These are phyloP conservation scores for Portevinia maculata DNA, from an alignment of 2,888 invertebrate genomes.

Conservation along the genomic window DNA sequence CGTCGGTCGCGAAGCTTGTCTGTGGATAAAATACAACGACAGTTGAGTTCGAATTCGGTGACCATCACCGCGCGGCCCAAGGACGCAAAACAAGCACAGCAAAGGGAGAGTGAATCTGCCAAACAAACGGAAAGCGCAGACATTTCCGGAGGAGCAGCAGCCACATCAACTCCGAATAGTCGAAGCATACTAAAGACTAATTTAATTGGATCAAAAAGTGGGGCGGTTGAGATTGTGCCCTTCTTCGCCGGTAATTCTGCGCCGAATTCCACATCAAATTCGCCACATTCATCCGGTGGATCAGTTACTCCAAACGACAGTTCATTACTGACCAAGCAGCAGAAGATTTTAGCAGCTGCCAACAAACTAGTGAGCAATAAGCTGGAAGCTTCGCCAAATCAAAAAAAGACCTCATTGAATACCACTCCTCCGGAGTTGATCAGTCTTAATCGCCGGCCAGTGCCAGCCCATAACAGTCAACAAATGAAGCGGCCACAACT, in stretches of 20 bases:
- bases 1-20: conserved; percentile 77
- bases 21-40: conserved; percentile 81
- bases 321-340: conserved; percentile 78
- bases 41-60: conserved; percentile 81
- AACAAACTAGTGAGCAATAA: conserved; percentile 78
- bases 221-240: conserved; percentile 80
- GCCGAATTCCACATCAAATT: conserved; percentile 51
- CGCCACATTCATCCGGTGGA: conserved; percentile 52
- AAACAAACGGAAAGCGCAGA: conserved; percentile 65
- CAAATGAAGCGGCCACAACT: conserved; percentile 79
- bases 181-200: conserved; percentile 82
- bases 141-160: conserved; percentile 57
- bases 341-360: conserved; percentile 80
- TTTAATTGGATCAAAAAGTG: conserved; percentile 75
- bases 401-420: conserved; percentile 74
- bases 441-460: conserved; percentile 84
- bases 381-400: conserved; percentile 74
- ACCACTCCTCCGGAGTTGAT: conserved; percentile 85
- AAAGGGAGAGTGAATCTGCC: conserved; percentile 36
- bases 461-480: conserved; percentile 75
- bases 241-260: conserved; percentile 72
- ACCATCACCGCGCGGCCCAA: conserved; percentile 81
- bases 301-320: conserved; percentile 51
- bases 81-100: conserved; percentile 35
- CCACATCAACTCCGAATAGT: conserved; percentile 76